Percentiles rank a stretch among this genome's conserved stretches.
phyloP scores from a whole-genome alignment of 2,113 vertebrate species.

The Pelmatolapia mariae region DNA sequence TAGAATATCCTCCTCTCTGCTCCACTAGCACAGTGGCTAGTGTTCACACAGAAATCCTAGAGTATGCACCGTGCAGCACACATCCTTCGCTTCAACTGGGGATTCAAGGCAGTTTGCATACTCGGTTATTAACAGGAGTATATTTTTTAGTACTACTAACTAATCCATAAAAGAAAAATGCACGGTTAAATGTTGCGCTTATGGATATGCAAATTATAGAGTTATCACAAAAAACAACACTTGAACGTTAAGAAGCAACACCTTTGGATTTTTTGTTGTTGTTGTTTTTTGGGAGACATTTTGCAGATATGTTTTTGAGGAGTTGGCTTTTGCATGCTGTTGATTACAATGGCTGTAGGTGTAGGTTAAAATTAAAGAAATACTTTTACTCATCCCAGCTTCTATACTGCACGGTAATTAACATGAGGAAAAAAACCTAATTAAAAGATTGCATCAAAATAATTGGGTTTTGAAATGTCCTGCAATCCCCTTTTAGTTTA shows the following conservation, averaged over 20 bases:
- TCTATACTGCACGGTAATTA: constrained; percentile 9
- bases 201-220: not conserved
- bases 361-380: constrained; percentile 1
- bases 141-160: not conserved
- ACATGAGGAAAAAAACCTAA: not conserved
- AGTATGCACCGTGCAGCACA: not conserved
- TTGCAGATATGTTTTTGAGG: not conserved
- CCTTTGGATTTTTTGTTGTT: not conserved
- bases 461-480: constrained; percentile 16
- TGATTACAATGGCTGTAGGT: not conserved
- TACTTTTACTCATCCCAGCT: not conserved
- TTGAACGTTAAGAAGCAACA: not conserved
- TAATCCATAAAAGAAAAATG: not conserved
- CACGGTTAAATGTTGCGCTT: not conserved
- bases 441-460: constrained; percentile 45
- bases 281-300: not conserved
- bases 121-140: not conserved
- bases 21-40: constrained; percentile 48
- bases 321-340: not conserved
- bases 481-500: not conserved
- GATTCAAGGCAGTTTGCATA: not conserved
- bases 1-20: constrained; percentile 57
- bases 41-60: not conserved
- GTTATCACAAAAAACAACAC: not conserved
- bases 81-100: not conserved